Conservation (phyloP, 1,140 invertebrate species). For the Ctenoplectra terminalis region DNA sequence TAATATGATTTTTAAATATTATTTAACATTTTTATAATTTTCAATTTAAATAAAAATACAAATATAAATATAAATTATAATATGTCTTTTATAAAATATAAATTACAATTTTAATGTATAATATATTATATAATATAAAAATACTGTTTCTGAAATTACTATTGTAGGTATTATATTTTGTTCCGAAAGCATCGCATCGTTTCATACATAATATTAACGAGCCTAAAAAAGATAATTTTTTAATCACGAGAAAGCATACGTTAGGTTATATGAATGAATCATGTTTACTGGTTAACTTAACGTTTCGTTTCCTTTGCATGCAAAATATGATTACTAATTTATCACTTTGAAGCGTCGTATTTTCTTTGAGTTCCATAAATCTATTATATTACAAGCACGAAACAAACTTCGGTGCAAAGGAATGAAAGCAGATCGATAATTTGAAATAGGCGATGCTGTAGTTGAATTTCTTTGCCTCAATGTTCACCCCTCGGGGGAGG, state of each 20-base stretch:
- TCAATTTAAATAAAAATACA: too few relatives aligned
- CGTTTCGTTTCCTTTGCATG: not conserved
- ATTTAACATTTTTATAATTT: too few relatives aligned
- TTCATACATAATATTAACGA: not conserved
- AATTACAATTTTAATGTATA: too few relatives aligned
- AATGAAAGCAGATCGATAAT: constrained; percentile 1
- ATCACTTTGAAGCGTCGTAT: not conserved
- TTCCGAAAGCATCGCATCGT: too few relatives aligned
- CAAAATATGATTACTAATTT: not conserved
- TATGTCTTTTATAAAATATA: too few relatives aligned
- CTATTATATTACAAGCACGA: not conserved
- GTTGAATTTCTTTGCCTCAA: not conserved
- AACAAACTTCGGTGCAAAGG: not conserved
- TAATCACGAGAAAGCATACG: not conserved
- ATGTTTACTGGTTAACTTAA: not conserved
- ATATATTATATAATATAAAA: too few relatives aligned
- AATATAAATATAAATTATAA: too few relatives aligned
- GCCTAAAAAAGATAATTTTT: not conserved
- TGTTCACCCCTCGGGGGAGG: not conserved
- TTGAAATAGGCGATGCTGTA: not conserved
- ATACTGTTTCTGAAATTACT: too few relatives aligned
- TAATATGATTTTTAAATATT: too few relatives aligned
- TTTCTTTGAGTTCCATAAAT: not conserved
- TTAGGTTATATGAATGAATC: not conserved
- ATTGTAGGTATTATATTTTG: too few relatives aligned